Conservation (phyloP, 2,797 vertebrate species). For the Gallirallus australis region DNA sequence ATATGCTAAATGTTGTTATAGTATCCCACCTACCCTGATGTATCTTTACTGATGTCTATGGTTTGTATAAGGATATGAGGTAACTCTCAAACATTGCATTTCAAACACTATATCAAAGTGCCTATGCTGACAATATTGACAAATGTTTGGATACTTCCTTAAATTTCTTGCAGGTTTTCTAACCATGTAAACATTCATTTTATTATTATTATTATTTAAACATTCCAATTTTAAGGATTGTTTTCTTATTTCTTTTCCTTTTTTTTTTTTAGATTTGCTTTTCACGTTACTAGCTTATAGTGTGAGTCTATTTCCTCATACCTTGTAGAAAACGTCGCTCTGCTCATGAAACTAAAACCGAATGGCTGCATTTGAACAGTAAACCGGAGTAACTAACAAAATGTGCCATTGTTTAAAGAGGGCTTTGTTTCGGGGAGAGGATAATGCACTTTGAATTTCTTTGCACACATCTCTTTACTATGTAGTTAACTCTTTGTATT, state of each 20-base stretch:
- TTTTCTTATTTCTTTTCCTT: slow-evolving; percentile 72
- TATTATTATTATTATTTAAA: slow-evolving; percentile 64
- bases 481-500: slow-evolving; percentile 93
- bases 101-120: slow-evolving; percentile 60
- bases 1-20: slow-evolving; percentile 99
- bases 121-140: slow-evolving; percentile 73
- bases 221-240: slow-evolving; percentile 67
- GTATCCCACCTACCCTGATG: slow-evolving; percentile 99
- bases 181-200: slow-evolving; percentile 64
- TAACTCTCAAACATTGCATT: slow-evolving; percentile 82
- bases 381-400: slow-evolving; percentile 71
- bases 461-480: slow-evolving; percentile 86
- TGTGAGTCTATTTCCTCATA: slow-evolving; percentile 77
- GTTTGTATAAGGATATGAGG: slow-evolving; percentile 98
- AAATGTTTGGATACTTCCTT: slow-evolving; percentile 73
- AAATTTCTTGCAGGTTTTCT: slow-evolving; percentile 70
- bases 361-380: slow-evolving; percentile 75
- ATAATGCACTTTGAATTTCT: slow-evolving; percentile 82
- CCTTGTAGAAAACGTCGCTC: slow-evolving; percentile 75
- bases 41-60: slow-evolving; percentile 98
- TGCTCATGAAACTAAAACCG: slow-evolving; percentile 73
- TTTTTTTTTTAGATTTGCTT: slow-evolving; percentile 74
- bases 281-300: slow-evolving; percentile 75
- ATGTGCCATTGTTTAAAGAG: slow-evolving; percentile 72
- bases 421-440: slow-evolving; percentile 77